Evolutionary conservation across 2,113 vertebrate genomes (phyloP).

Genomic region (Dasyurus viverrinus): DNA sequence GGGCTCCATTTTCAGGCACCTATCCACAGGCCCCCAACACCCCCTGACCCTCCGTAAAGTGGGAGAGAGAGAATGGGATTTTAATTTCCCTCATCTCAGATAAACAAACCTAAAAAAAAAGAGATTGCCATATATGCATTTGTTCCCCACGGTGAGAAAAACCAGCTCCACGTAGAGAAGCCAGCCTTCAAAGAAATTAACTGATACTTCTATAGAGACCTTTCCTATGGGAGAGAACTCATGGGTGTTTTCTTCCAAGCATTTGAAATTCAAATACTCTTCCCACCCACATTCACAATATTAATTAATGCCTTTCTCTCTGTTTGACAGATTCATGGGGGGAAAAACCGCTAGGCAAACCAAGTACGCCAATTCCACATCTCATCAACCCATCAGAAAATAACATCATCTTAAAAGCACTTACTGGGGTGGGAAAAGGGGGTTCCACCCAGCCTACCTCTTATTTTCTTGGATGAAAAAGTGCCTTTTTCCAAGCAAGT

Average conservation of each 20-base stretch:
- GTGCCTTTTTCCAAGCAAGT: slow-evolving; percentile 15
- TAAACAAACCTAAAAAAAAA: slow-evolving; percentile 9
- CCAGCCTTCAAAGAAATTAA: slow-evolving; percentile 47
- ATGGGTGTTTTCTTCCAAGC: slow-evolving; percentile 25
- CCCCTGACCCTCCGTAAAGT: slow-evolving; percentile 27
- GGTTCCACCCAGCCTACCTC: neutral
- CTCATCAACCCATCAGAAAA: slow-evolving; percentile 27
- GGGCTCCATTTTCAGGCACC: slow-evolving; percentile 22
- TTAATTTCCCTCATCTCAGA: slow-evolving; percentile 6
- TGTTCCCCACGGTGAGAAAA: slow-evolving; percentile 40
- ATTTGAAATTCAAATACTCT: slow-evolving; percentile 59
- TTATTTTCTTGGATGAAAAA: slow-evolving; percentile 17
- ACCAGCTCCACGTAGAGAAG: slow-evolving; percentile 26
- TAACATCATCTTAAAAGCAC: slow-evolving; percentile 31
- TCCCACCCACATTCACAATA: slow-evolving; percentile 25
- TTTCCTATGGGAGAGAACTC: slow-evolving; percentile 55
- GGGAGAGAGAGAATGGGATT: slow-evolving; percentile 13
- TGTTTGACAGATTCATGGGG: slow-evolving; percentile 31
- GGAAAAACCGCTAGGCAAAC: slow-evolving; percentile 29
- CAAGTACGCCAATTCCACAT: neutral
- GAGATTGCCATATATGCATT: neutral
- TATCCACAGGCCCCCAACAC: neutral
- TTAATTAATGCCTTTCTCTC: slow-evolving; percentile 42
- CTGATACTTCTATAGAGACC: slow-evolving; percentile 34
- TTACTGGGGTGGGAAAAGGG: neutral